Evolutionary conservation across 2,113 vertebrate species (phyloP).

Genomic region (Marmota monax): DNA sequence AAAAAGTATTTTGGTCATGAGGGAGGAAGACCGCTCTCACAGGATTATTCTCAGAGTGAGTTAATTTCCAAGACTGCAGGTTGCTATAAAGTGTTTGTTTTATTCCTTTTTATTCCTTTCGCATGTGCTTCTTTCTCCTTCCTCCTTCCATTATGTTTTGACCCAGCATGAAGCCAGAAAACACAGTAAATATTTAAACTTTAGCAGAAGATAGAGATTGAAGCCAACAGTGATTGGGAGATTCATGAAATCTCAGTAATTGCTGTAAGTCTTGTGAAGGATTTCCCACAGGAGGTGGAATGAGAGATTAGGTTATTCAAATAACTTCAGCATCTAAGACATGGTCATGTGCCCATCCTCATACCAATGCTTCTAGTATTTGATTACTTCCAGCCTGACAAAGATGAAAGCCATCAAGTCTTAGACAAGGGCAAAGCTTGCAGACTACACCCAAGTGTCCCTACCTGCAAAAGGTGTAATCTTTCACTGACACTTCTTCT

Average conservation of each 20-base stretch:
- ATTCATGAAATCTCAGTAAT: neutral
- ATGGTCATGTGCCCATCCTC: neutral
- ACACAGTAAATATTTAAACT: neutral
- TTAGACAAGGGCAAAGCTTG: neutral
- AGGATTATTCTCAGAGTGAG: neutral
- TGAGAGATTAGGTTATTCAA: neutral
- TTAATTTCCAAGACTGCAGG: neutral
- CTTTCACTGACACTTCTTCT: neutral
- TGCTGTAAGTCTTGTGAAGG: neutral
- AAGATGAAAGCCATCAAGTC: neutral
- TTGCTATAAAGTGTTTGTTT: neutral
- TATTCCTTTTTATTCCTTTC: neutral
- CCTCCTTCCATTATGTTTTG: neutral
- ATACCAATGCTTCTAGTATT: neutral
- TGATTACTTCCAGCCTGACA: neutral
- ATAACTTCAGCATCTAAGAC: neutral
- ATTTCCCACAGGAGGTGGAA: neutral
- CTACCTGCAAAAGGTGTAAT: neutral
- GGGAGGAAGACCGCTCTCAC: neutral
- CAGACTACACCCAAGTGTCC: neutral
- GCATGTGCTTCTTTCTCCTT: neutral
- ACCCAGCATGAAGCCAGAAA: neutral
- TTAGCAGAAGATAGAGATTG: neutral
- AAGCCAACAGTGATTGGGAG: neutral
- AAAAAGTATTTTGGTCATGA: neutral